A percentile compares a stretch with the other conserved stretches of the same genome.
phyloP scores from a whole-genome alignment of 2,113 vertebrate genomes.

The Pluvianellus socialis region DNA sequence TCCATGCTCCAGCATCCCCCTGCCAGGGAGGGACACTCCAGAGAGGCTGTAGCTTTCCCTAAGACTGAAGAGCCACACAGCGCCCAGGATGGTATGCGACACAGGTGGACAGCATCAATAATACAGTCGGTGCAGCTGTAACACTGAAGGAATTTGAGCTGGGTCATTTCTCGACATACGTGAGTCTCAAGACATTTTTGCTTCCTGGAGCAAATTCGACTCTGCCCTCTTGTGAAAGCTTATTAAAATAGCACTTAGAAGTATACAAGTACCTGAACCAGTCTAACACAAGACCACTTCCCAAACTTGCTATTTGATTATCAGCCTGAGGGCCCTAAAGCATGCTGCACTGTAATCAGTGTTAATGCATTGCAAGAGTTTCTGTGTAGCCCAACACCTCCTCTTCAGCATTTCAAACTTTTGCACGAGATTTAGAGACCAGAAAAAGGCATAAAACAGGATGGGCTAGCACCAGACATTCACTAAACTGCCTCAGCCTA shows the following conservation, averaged over 20 bases:
- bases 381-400: not conserved
- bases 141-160: not conserved
- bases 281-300: not conserved
- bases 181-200: not conserved
- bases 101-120: not conserved
- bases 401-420: not conserved
- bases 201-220: not conserved
- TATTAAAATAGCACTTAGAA: slow-evolving; percentile 10
- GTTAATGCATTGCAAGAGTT: not conserved
- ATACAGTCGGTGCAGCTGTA: not conserved
- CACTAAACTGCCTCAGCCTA: not conserved
- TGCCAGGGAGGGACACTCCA: accelerated
- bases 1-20: not conserved
- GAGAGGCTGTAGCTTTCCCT: not conserved
- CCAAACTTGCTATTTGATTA: not conserved
- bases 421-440: not conserved
- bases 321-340: not conserved
- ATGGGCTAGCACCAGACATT: not conserved
- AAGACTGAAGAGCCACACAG: not conserved
- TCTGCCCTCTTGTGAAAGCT: slow-evolving; percentile 48
- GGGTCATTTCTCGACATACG: not conserved
- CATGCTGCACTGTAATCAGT: not conserved
- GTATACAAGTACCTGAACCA: not conserved
- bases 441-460: not conserved
- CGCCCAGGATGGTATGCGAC: accelerated